Conservation (phyloP, 2,888 invertebrate genomes). For the Rhagophthalmus giganteus region DNA sequence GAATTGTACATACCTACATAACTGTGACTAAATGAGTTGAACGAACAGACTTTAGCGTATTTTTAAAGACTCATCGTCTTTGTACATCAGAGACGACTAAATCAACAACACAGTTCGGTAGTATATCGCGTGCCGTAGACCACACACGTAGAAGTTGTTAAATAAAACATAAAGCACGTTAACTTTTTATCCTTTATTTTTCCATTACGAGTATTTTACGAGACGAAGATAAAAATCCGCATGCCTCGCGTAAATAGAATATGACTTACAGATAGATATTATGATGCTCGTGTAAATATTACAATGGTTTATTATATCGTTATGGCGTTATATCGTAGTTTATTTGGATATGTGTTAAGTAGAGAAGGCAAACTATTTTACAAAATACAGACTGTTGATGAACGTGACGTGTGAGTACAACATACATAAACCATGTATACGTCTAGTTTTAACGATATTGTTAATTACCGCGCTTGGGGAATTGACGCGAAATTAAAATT, state of each 20-base stretch:
- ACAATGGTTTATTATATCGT: conserved; percentile 32
- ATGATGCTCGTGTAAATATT: conserved; percentile 36
- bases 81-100: conserved; percentile 34
- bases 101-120: conserved; percentile 44
- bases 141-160: conserved; percentile 56
- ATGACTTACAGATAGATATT: conserved; percentile 35
- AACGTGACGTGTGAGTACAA: conserved; percentile 14
- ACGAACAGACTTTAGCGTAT: conserved; percentile 24
- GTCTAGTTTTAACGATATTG: conserved; percentile 30
- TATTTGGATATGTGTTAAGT: conserved; percentile 20
- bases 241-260: conserved; percentile 29
- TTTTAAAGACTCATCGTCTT: conserved; percentile 29
- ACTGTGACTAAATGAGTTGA: conserved; percentile 23
- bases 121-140: conserved; percentile 55
- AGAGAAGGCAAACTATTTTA: conserved; percentile 15
- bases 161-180: conserved; percentile 57
- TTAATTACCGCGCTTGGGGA: conserved; percentile 30
- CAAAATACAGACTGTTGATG: conserved; percentile 20
- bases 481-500: too few relatives aligned
- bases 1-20: conserved; percentile 19
- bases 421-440: conserved; percentile 26
- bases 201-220: conserved; percentile 38
- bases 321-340: conserved; percentile 18
- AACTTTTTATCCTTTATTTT: conserved; percentile 51
- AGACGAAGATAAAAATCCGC: conserved; percentile 36